phyloP scores from a whole-genome alignment of 2,888 invertebrate genomes.

The Drosophila maculinotata region DNA sequence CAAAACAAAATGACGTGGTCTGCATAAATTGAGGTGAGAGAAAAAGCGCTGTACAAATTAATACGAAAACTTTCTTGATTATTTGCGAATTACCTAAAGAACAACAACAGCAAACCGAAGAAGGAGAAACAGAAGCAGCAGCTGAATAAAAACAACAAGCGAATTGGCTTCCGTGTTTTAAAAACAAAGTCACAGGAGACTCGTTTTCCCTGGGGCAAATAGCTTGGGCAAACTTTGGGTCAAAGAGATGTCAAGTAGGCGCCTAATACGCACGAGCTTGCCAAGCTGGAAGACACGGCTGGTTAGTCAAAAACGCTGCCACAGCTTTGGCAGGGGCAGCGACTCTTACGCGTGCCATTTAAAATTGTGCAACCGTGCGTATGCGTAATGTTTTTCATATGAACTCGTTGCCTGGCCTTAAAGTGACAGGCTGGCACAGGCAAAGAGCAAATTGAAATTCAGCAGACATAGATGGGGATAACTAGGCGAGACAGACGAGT shows the following conservation, averaged over 20 bases:
- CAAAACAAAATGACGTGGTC: constrained; percentile 56
- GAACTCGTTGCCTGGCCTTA: constrained; percentile 56
- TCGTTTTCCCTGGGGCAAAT: constrained; percentile 40
- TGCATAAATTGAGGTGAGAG: constrained; percentile 64
- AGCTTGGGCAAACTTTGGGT: constrained; percentile 60
- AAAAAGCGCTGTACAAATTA: constrained; percentile 61
- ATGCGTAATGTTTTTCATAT: constrained; percentile 80
- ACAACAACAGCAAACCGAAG: constrained; percentile 23
- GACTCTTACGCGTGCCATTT: constrained; percentile 75
- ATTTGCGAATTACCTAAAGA: constrained; percentile 75
- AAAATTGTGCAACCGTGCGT: constrained; percentile 80
- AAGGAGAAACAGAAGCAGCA: constrained; percentile 12
- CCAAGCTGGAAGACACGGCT: constrained; percentile 62
- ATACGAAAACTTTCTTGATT: constrained; percentile 78
- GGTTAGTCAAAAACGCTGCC: constrained; percentile 69
- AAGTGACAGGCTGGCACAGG: constrained; percentile 59
- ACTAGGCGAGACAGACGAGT: constrained; percentile 42
- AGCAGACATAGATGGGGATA: constrained; percentile 58
- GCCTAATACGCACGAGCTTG: constrained; percentile 66
- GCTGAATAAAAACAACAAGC: constrained; percentile 32
- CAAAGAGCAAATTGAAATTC: constrained; percentile 71
- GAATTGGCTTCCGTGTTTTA: constrained; percentile 60
- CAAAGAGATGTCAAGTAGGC: constrained; percentile 74
- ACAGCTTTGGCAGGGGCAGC: constrained; percentile 17
- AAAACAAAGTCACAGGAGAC: constrained; percentile 53